These are phyloP conservation scores for Meliscaeva auricollis DNA, from an alignment of 2,888 invertebrate species.

Conservation along the genomic window DNA sequence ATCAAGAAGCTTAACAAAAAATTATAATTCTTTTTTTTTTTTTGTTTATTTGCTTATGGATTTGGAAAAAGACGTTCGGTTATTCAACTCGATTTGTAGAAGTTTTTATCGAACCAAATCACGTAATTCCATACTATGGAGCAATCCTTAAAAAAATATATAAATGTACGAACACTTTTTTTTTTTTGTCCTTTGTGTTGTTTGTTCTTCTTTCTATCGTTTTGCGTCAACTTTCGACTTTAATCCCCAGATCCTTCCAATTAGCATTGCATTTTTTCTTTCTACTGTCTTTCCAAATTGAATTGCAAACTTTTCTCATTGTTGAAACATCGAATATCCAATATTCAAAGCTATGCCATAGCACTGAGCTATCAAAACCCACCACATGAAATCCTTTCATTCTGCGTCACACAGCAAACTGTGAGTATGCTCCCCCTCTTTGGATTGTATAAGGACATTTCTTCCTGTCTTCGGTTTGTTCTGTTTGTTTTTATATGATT, in stretches of 20 bases:
- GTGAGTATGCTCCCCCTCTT: neutral
- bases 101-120: neutral
- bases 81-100: neutral
- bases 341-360: slow-evolving; percentile 44
- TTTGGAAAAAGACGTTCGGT: neutral
- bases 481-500: slow-evolving; percentile 4
- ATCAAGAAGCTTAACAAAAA: too few species aligned
- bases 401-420: neutral
- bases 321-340: slow-evolving; percentile 57
- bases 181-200: neutral
- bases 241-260: slow-evolving; percentile 60
- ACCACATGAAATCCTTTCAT: slow-evolving; percentile 4
- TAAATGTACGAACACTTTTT: neutral
- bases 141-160: neutral
- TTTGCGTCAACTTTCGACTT: slow-evolving; percentile 7
- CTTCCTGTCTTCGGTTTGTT: neutral
- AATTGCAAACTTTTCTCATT: slow-evolving; percentile 62
- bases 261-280: slow-evolving; percentile 47
- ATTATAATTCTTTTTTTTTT: too few species aligned
- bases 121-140: neutral
- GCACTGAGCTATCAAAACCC: slow-evolving; percentile 14
- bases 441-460: neutral
- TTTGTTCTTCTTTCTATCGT: neutral
- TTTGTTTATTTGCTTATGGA: too few species aligned
- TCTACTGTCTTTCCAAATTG: slow-evolving; percentile 38